Conservation (phyloP, 2,888 invertebrate species). For the Cephalotes varians region DNA sequence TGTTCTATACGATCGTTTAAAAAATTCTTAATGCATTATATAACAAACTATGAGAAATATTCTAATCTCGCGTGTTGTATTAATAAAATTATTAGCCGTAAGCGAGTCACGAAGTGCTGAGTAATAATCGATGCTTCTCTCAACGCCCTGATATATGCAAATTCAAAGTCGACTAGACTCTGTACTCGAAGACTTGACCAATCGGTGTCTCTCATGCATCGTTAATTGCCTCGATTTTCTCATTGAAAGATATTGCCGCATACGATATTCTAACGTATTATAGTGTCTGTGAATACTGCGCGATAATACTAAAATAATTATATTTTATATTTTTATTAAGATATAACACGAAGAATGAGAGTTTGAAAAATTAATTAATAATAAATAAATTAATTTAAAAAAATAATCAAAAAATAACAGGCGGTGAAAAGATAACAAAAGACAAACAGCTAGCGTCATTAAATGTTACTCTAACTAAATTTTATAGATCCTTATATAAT, state of each 20-base stretch:
- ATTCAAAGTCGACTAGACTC: conserved; percentile 75
- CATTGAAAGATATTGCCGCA: conserved; percentile 12
- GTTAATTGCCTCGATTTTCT: conserved; percentile 52
- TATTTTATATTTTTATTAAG: not conserved
- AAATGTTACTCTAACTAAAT: not conserved
- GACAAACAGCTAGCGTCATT: not conserved
- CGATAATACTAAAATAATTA: not conserved
- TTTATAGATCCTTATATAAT: not conserved
- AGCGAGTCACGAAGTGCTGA: conserved; percentile 62
- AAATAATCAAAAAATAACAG: not conserved
- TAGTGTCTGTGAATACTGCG: too few species aligned
- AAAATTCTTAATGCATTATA: not conserved
- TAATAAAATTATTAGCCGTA: conserved; percentile 75
- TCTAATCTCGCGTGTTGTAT: not conserved
- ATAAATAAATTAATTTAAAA: conserved; percentile 9
- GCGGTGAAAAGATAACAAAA: not conserved
- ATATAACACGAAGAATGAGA: not conserved
- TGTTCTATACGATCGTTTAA: not conserved
- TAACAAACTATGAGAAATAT: not conserved
- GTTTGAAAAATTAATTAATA: not conserved
- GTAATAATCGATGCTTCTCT: conserved; percentile 71
- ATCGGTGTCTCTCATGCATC: conserved; percentile 55
- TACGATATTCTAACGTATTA: not conserved
- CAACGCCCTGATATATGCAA: conserved; percentile 79
- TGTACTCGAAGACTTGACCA: conserved; percentile 57